Evolutionary conservation across 2,888 invertebrate species (phyloP), one percentile per base, ranked within the genome.

Genomic region (Cetonia aurata): DNA sequence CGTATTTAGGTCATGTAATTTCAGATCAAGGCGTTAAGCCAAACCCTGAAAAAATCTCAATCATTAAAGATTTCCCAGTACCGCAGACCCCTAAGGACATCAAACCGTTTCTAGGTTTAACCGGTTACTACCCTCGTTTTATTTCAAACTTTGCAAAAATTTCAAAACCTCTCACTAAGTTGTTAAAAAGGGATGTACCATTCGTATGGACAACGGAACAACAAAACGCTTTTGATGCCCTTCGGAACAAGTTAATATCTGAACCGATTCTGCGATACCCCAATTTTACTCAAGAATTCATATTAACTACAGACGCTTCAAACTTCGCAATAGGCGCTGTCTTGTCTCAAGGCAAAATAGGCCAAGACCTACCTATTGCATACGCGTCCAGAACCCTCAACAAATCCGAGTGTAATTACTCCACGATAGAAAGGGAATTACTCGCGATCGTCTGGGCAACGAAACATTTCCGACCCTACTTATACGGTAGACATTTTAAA

Each of bases 381-480:
- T 85, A 80, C 70, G 79, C 80, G 3, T 76, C 76, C 25, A 66
- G 82, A 71, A 80, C 80, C 0, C 69, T 81, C n/a, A 83, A 79
- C 67, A 74, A 76, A 69, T 75, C 78, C 0, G 82, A 83, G 77
- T 44, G 33, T 6, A 83, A 81, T 57, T 84, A 84, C 70, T 74
- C 75, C 1, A 81, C 81, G 0, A 83, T 75, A 0, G 83, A 85
- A 75, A 77, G 77, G 53, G 83, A 84, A 76, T 69, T 62, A 48
- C 37, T 67, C n/a, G 67, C 55, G 6, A 56, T 67, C 0, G 13
- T 67, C 13, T 67, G 44, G 67, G 3, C 53, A 15, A 41, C 37
- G 0, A 79, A 81, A 74, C 75, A 82, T 70, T 84, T 83, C 71
- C 19, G 82, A 41, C 81, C 83, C 3, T 84, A 83, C 67, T 60